A percentile compares a stretch with the other conserved stretches of the same genome.
phyloP scores from a whole-genome alignment of 2,797 vertebrate genomes.

The Propithecus deckenii region DNA sequence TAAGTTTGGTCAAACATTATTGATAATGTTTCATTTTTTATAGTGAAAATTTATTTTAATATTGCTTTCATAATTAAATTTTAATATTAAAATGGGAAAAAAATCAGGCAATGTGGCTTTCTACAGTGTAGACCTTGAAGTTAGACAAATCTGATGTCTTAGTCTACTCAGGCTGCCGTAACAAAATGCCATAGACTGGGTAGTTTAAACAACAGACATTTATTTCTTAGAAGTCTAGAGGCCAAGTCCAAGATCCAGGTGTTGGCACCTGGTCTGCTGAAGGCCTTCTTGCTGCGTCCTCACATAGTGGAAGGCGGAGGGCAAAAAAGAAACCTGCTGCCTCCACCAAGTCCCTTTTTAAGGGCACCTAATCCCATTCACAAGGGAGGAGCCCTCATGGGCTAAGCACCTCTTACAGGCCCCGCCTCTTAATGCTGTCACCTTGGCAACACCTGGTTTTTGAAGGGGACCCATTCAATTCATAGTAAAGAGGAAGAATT shows the following conservation, averaged over 20 bases:
- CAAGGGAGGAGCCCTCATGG: neutral
- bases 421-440: neutral
- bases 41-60: neutral
- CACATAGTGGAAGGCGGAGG: neutral
- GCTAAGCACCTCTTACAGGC: neutral
- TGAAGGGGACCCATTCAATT: neutral
- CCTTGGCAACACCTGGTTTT: neutral
- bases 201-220: neutral
- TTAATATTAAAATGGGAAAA: constrained; percentile 16
- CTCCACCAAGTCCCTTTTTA: neutral
- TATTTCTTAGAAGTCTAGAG: neutral
- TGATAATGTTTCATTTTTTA: neutral
- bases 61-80: neutral
- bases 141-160: neutral
- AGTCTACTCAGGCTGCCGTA: neutral
- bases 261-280: neutral
- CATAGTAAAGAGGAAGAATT: neutral
- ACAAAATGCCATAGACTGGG: neutral
- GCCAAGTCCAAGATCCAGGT: neutral
- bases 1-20: neutral
- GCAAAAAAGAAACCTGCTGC: neutral
- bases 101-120: neutral
- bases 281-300: neutral
- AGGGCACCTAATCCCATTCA: neutral
- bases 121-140: neutral